Conservation (phyloP, 2,113 vertebrate genomes). For the Cephalopterus ornatus region DNA sequence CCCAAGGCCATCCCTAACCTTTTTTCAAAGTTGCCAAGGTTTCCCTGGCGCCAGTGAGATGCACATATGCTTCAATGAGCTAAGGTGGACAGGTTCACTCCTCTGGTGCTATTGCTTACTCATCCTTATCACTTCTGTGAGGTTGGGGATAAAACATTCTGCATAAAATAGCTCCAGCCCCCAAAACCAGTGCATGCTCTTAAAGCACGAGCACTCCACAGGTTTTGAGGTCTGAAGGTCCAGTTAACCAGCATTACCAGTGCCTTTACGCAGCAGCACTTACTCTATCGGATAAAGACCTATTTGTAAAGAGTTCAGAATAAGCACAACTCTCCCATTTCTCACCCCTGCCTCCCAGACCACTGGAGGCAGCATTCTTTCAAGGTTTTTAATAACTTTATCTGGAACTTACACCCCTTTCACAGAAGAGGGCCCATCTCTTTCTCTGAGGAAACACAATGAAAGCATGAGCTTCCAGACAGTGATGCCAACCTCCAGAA, state of each 20-base stretch:
- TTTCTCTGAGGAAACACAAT: not conserved
- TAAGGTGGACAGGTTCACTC: not conserved
- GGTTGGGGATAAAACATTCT: not conserved
- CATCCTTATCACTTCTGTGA: not conserved
- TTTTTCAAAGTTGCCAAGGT: not conserved
- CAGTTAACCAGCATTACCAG: not conserved
- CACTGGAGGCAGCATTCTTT: not conserved
- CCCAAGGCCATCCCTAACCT: rapidly evolving
- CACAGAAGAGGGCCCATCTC: not conserved
- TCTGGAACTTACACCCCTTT: not conserved
- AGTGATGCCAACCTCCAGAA: not conserved
- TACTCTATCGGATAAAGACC: not conserved
- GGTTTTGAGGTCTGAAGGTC: not conserved
- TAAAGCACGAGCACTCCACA: not conserved
- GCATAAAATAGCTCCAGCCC: rapidly evolving
- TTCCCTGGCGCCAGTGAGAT: not conserved
- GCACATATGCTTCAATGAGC: rapidly evolving
- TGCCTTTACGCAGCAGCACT: not conserved
- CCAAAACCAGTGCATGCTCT: not conserved
- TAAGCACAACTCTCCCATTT: not conserved
- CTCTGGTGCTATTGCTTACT: not conserved
- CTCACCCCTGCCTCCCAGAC: not conserved
- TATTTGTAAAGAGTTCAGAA: not conserved
- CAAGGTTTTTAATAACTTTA: not conserved
- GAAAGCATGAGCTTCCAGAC: not conserved